phyloP scores from a whole-genome alignment of 2,888 invertebrate species.

The Anarsia innoxiella region DNA sequence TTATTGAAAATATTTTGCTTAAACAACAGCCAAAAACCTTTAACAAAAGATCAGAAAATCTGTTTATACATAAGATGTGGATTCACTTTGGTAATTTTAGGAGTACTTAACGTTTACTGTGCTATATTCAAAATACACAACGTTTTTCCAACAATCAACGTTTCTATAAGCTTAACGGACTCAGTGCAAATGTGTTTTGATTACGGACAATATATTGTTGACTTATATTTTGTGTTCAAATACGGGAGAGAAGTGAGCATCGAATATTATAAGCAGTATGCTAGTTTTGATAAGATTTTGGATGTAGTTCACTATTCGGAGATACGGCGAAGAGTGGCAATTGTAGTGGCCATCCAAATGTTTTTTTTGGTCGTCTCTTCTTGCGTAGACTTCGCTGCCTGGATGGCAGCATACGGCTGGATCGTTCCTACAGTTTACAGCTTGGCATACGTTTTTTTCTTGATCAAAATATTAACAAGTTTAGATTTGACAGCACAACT shows the following conservation, averaged over 20 bases:
- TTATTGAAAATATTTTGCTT: not conserved
- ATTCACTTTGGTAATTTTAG: too few relatives aligned
- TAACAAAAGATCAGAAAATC: too few relatives aligned
- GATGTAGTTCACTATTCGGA: constrained; percentile 26
- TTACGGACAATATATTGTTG: constrained; percentile 41
- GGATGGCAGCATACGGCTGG: constrained; percentile 33
- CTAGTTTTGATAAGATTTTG: constrained; percentile 40
- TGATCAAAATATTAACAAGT: constrained; percentile 3
- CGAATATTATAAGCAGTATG: constrained; percentile 45
- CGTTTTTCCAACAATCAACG: not conserved
- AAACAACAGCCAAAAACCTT: not conserved
- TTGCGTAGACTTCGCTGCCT: constrained; percentile 36
- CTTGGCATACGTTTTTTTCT: not conserved
- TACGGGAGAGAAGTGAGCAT: constrained; percentile 37
- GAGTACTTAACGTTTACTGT: too few relatives aligned
- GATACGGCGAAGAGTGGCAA: constrained; percentile 31
- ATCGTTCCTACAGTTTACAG: not conserved
- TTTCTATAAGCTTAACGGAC: not conserved
- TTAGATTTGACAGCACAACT: constrained; percentile 2
- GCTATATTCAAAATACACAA: not conserved
- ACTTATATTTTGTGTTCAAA: constrained; percentile 43
- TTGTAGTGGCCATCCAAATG: constrained; percentile 27
- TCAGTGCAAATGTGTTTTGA: constrained; percentile 39
- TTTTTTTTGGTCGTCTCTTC: constrained; percentile 34
- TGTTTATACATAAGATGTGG: too few relatives aligned